Percentiles rank a stretch among this genome's conserved stretches.
These are phyloP conservation scores for Agrochola circellaris DNA, from an alignment of 2,888 invertebrate species.

Conservation along the genomic window DNA sequence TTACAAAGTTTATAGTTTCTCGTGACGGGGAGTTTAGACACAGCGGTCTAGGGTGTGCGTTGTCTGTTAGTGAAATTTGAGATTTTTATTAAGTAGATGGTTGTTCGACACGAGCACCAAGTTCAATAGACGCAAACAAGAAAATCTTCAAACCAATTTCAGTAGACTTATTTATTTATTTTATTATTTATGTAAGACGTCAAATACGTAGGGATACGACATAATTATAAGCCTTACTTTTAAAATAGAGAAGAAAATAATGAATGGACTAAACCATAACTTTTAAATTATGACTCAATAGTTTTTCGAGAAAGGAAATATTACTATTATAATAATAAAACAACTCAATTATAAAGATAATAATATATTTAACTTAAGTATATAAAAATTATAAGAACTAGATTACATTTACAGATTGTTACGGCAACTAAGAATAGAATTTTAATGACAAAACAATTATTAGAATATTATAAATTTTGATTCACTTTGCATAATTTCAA, in stretches of 20 bases:
- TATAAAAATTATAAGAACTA: constrained; percentile 66
- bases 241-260: neutral
- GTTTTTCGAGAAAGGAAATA: neutral
- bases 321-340: constrained; percentile 35
- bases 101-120: neutral
- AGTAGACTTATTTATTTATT: no score
- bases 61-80: no score
- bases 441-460: constrained; percentile 56
- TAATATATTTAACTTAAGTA: constrained; percentile 68
- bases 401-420: constrained; percentile 68
- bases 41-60: neutral
- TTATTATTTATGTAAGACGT: no score
- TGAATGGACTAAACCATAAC: neutral
- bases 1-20: no score
- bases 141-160: neutral
- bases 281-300: neutral
- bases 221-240: neutral
- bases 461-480: constrained; percentile 44
- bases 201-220: no score
- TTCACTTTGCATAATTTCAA: constrained; percentile 42
- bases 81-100: neutral
- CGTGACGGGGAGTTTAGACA: no score
- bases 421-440: constrained; percentile 62
- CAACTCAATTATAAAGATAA: constrained; percentile 57
- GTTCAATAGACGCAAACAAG: neutral